Evolutionary conservation across 2,113 vertebrate genomes (phyloP), one percentile per base, ranked within the genome.

Genomic region (Corvus cornix): DNA sequence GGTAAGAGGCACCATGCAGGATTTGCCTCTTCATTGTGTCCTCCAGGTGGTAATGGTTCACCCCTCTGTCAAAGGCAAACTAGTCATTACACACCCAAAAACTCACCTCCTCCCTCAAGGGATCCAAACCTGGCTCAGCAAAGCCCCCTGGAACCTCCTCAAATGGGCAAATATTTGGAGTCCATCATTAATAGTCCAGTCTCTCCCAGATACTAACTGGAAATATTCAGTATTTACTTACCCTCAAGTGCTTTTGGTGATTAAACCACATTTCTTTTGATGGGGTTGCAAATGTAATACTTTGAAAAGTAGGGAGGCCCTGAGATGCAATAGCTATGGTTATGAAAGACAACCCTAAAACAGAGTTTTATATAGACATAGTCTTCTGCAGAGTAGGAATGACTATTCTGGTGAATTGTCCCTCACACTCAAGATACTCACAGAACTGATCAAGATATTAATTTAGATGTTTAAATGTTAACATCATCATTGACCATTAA

Each of bases 391-490:
- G 28, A 44, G 7, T 23, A 53, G 28, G 9, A 30, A 84, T 64
- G 15, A 56, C 16, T 69, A 11, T 53, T 64, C 59, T 39, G 9
- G 11, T 77, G 11, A 74, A 75, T 33, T 0, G 0, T 3, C 39
- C 13, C 64, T 52, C 53, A 17, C 19, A n/a, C 60, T 41, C 53
- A 90, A 73, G 66, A 56, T 35, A 30, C 12, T 77, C 37, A 87
- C 12, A 44, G 60, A 83, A 83, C 4, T 20, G 41, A 73, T 13
- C 11, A 44, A 73, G 21, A 44, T 15, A 76, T 60, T 80, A 60
- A 66, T 77, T 66, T 81, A 44, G 22, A n/a, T 46, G 3, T 60
- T 83, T 60, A 41, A 83, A 76, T 17, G 16, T 26, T 80, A 52
- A 24, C 17, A n/a, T 64, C 43, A 48, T 11, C 83, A 78, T 7